Percentiles rank a stretch among this genome's conserved stretches.
Conservation (phyloP, 2,113 vertebrate species). For the Axis porcinus region DNA sequence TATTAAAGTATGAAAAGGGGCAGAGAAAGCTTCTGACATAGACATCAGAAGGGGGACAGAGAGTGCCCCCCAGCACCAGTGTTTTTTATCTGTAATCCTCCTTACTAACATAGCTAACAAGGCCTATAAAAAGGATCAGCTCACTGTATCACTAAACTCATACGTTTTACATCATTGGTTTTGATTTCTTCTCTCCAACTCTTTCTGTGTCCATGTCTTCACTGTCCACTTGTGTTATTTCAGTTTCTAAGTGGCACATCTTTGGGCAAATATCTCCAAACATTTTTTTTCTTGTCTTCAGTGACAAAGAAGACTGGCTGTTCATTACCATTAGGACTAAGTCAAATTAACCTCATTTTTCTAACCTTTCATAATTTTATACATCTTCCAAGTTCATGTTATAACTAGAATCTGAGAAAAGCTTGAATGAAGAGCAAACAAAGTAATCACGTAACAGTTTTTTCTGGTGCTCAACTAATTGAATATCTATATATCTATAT, state of each 20-base stretch:
- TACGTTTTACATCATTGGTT: not conserved
- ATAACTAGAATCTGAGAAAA: constrained; percentile 21
- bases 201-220: not conserved
- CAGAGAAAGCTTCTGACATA: not conserved
- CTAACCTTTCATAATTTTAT: not conserved
- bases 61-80: not conserved
- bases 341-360: not conserved
- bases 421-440: not conserved
- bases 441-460: not conserved
- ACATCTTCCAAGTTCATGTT: not conserved
- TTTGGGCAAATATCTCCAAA: not conserved
- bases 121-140: not conserved
- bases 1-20: not conserved
- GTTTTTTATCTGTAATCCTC: not conserved
- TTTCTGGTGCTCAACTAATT: not conserved
- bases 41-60: not conserved
- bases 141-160: not conserved
- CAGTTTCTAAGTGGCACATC: not conserved
- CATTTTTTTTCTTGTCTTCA: not conserved
- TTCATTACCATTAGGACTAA: not conserved
- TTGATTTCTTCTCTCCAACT: not conserved
- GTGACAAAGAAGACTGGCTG: not conserved
- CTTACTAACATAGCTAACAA: not conserved
- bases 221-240: not conserved
- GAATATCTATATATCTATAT: not conserved